Percentiles rank a stretch among this genome's conserved stretches.
Evolutionary conservation across 2,888 invertebrate genomes (phyloP).

Genomic region (Ichneumoninae sp.): DNA sequence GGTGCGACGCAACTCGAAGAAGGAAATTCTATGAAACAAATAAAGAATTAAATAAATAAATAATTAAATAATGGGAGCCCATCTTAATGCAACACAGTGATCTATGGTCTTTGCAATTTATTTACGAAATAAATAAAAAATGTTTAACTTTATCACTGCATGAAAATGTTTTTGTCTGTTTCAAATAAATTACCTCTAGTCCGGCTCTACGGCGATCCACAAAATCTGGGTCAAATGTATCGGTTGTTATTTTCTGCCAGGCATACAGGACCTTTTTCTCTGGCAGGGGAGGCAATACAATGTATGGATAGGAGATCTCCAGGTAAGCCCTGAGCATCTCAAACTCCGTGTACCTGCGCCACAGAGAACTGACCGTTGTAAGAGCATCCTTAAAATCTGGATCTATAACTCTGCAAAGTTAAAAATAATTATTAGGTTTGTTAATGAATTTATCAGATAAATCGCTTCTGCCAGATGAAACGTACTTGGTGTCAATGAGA

Average conservation of each 20-base stretch:
- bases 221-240: slow-evolving; percentile 93
- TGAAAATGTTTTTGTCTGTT: not conserved
- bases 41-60: not conserved
- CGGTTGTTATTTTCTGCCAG: slow-evolving; percentile 91
- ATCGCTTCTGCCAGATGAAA: slow-evolving; percentile 62
- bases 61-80: not conserved
- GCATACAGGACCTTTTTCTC: slow-evolving; percentile 91
- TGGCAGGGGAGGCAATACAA: slow-evolving; percentile 92
- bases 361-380: slow-evolving; percentile 88
- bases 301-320: slow-evolving; percentile 91
- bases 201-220: slow-evolving; percentile 93
- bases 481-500: slow-evolving; percentile 91
- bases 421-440: slow-evolving; percentile 35
- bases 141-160: not conserved
- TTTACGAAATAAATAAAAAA: not conserved
- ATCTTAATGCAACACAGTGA: not conserved
- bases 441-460: not conserved
- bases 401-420: slow-evolving; percentile 87
- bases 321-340: slow-evolving; percentile 92
- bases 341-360: slow-evolving; percentile 94
- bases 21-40: slow-evolving; percentile 88
- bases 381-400: slow-evolving; percentile 87
- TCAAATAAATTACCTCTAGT: slow-evolving; percentile 86
- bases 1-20: slow-evolving; percentile 91
- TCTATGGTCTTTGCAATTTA: not conserved